phyloP scores from a whole-genome alignment of 2,888 invertebrate genomes.

The Dascillus cervinus region DNA sequence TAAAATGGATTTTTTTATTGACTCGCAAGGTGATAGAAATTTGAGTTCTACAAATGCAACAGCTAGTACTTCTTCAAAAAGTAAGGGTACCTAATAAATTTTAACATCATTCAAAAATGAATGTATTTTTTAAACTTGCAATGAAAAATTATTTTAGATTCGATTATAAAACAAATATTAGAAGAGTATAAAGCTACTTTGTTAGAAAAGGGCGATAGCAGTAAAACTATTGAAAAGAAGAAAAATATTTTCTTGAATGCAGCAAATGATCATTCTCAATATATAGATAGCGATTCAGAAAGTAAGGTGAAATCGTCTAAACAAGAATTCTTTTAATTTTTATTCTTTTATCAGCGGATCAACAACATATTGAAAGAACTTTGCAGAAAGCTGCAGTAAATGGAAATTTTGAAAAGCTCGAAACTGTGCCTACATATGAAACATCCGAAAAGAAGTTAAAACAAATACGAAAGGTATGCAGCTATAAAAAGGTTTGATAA shows the following conservation, averaged over 20 bases:
- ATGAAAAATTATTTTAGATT: too few species aligned
- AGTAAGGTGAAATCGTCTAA: background rate
- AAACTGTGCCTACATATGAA: constrained; percentile 52
- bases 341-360: background rate
- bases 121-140: too few species aligned
- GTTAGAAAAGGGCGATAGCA: constrained; percentile 6
- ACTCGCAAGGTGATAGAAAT: too few species aligned
- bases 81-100: too few species aligned
- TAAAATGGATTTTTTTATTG: too few species aligned
- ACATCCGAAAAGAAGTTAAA: constrained; percentile 51
- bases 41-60: too few species aligned
- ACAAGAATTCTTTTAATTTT: background rate
- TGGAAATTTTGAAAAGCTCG: constrained; percentile 59
- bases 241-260: constrained; percentile 6
- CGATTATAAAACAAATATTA: constrained; percentile 18
- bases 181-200: constrained; percentile 20
- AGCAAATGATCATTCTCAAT: too few species aligned
- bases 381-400: constrained; percentile 57
- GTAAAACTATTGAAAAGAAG: constrained; percentile 6
- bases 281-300: too few species aligned
- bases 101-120: too few species aligned
- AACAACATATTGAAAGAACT: constrained; percentile 47
- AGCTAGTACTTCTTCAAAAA: too few species aligned
- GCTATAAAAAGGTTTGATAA: constrained; percentile 4
- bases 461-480: constrained; percentile 48